Evolutionary conservation across 2,113 vertebrate species (phyloP), one percentile per base, ranked within the genome.

Genomic region (Ginglymostoma cirratum): DNA sequence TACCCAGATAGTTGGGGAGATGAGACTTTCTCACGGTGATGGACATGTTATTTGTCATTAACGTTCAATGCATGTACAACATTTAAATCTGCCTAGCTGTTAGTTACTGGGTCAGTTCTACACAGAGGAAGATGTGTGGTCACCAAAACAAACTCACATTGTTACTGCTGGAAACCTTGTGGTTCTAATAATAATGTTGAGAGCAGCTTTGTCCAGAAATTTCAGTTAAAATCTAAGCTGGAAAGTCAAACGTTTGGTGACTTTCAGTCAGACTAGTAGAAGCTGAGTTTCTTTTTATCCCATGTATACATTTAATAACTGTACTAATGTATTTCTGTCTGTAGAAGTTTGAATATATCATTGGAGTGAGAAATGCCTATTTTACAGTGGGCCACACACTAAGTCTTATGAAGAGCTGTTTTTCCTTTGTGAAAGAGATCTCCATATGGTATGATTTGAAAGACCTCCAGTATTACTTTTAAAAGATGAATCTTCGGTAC

Each of bases 401-500:
- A 55, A 61, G 87, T 55, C 4, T 61, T 34, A n/a, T 61, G 86
- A 52, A 61, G n/a, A 66, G 69, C 24, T 24, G 52, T 17, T 34
- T 61, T 90, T 61, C 52, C 14, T 61, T 34, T 61, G 27, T 55
- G 61, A 89, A 52, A 34, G 52, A 90, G 30, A 8, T 90, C 61
- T 90, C 80, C 87, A 90, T 61, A 55, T 90, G 87, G 80, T 21
- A 83, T 42, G 19, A 90, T 83, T 90, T 90, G 30, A 90, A 52
- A 90, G 55, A 90, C 87, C 87, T 90, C 93, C 67, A 45, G 23
- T 94, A 48, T 8, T 72, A 61, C 55, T 93, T 38, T 48, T 48
- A 95, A 90, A 76, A 95, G 38, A 45, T 72, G 27, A 72, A 95
- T 69, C 67, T 72, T 93, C 10, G 24, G 42, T 72, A 34, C 42